Conservation (phyloP, 2,113 vertebrate genomes). For the Hyperoodon ampullatus region DNA sequence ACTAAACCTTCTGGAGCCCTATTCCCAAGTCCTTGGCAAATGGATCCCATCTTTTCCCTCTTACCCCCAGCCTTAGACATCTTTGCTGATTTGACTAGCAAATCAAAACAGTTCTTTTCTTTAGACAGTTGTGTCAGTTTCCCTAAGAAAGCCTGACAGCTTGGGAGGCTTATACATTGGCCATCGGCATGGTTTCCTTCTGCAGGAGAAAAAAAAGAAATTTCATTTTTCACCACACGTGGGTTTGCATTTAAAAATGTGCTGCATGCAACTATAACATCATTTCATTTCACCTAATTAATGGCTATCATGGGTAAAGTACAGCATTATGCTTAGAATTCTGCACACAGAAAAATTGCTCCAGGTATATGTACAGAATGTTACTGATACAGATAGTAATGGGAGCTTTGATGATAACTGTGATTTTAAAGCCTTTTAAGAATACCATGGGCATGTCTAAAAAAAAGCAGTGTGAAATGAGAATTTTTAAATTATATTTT, state of each 20-base stretch:
- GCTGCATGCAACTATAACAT: background rate
- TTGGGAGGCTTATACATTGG: background rate
- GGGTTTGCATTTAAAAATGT: constrained; percentile 50
- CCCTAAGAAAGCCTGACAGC: background rate
- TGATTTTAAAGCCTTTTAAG: constrained; percentile 67
- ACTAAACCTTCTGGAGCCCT: background rate
- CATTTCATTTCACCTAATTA: constrained; percentile 58
- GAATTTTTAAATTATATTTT: constrained; percentile 51
- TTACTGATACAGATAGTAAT: constrained; percentile 54
- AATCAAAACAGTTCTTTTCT: background rate
- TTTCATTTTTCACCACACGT: background rate
- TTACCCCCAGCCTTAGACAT: background rate
- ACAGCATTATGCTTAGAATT: constrained; percentile 16
- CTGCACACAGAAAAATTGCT: constrained; percentile 39
- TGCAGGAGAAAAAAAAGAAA: background rate
- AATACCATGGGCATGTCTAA: constrained; percentile 39
- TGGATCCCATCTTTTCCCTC: background rate
- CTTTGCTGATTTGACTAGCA: constrained; percentile 2
- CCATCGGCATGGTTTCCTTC: background rate
- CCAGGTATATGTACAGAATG: background rate
- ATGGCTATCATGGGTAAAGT: constrained; percentile 46
- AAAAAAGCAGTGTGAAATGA: constrained; percentile 40
- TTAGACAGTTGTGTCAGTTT: background rate
- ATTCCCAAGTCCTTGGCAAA: background rate
- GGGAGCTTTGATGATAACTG: constrained; percentile 61